Evolutionary conservation across 2,888 invertebrate species (phyloP), one percentile per base, ranked within the genome.

Genomic region (Rhaphigaster nebulosa): DNA sequence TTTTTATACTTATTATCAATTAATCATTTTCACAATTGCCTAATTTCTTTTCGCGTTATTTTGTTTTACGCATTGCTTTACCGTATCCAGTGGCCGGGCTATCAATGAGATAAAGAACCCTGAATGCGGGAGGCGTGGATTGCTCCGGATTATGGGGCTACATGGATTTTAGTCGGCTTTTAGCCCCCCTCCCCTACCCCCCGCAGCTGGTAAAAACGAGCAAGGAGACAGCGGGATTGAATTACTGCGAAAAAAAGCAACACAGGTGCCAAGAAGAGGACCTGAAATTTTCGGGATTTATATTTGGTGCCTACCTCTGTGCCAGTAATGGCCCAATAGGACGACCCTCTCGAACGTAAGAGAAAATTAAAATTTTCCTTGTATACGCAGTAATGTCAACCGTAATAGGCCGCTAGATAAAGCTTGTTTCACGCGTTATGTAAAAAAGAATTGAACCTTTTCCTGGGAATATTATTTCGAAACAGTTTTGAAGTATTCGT

Each of bases 241-340:
- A 87, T 54, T 87, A 87, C 87, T 87, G 87, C 87, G 87, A 50
- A 87, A 87, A 87, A 87, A 87, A 87, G 87, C 87, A 87, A 87
- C 87, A 87, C 87, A 87, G 87, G 87, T 87, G 87, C 87, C 87
- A 34, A 87, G 87, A 87, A 87, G 87, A 87, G 87, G 50, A 87
- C 54, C 87, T 15, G 87, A 87, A 87, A 45, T 87, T 87, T 87
- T 87, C 87, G 34, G 87, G 87, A 87, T 87, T 87, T 87, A 87
- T 87, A 87, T 50, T 87, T 87, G 87, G 54, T 52, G 52, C 54
- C n/a, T 52, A 34, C 12, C 54, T 52, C 3, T 54, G 38, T 20
- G 18, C 6, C 54, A 20, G 54, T 87, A 87, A 87, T 87, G 87
- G 87, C 54, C 87, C 54, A 52, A 29, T n/a, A 34, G 54, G 23